Evolutionary conservation across 2,797 vertebrate species (phyloP).

Genomic region (Thaleichthys pacificus): DNA sequence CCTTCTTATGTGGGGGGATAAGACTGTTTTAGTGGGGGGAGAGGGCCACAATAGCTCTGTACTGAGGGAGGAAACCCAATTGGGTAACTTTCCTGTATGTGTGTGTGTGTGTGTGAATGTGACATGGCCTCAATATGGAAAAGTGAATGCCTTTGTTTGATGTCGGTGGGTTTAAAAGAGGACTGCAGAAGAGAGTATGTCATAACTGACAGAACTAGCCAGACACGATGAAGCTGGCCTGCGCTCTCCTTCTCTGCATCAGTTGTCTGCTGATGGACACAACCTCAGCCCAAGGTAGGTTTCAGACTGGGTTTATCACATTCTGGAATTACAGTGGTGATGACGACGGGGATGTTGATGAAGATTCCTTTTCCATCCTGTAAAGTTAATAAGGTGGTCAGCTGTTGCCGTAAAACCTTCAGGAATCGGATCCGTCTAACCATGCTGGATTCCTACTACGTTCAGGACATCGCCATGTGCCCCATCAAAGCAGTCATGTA

Average conservation of each 20-base stretch:
- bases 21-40: neutral
- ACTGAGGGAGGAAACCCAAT: too few relatives aligned
- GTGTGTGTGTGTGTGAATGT: neutral
- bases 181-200: neutral
- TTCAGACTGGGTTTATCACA: neutral
- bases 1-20: too few relatives aligned
- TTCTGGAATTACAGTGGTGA: constrained; percentile 43
- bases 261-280: constrained; percentile 25
- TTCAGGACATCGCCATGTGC: constrained; percentile 39
- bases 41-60: too few relatives aligned
- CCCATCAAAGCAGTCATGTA: constrained; percentile 57
- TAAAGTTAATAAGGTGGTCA: neutral
- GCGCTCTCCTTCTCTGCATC: constrained; percentile 27
- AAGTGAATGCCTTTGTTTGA: neutral
- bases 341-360: constrained; percentile 11
- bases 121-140: neutral
- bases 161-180: constrained; percentile 35
- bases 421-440: constrained; percentile 15
- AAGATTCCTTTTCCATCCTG: constrained; percentile 3
- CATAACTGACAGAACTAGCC: constrained; percentile 8
- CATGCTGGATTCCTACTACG: constrained; percentile 37
- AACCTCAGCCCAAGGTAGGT: constrained; percentile 47
- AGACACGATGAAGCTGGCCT: constrained; percentile 41
- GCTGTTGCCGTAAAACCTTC: constrained; percentile 35
- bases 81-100: neutral